Percentiles rank a stretch among this genome's conserved stretches.
These are phyloP conservation scores for Nilaparvata lugens DNA, from an alignment of 1,140 invertebrate genomes.

Conservation along the genomic window DNA sequence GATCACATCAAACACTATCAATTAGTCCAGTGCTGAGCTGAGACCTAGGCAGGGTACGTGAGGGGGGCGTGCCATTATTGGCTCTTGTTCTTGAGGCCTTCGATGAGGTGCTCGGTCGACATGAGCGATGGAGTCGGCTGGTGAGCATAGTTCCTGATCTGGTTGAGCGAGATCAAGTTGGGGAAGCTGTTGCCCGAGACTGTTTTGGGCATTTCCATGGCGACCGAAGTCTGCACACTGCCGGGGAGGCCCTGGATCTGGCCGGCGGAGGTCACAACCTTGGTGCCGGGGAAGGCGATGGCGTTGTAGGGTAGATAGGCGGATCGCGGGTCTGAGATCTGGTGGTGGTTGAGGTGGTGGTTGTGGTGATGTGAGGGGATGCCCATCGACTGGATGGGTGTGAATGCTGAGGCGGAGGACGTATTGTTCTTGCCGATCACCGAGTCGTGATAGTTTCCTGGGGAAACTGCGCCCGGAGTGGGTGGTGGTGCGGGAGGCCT, in stretches of 20 bases:
- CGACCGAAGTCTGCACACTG: constrained; percentile 24
- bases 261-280: constrained; percentile 25
- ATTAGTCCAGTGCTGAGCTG: no score
- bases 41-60: constrained; percentile 12
- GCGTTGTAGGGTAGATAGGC: constrained; percentile 84
- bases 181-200: constrained; percentile 67
- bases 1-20: no score
- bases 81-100: constrained; percentile 28
- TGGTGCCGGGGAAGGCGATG: constrained; percentile 43
- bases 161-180: constrained; percentile 90
- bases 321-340: constrained; percentile 59
- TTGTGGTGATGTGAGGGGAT: constrained; percentile 62
- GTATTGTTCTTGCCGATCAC: constrained; percentile 30
- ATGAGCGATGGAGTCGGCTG: constrained; percentile 49
- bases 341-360: constrained; percentile 42
- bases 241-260: constrained; percentile 32
- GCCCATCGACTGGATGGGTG: constrained; percentile 74
- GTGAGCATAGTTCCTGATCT: constrained; percentile 93
- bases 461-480: constrained; percentile 35
- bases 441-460: constrained; percentile 33
- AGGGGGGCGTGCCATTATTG: constrained; percentile 22
- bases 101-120: constrained; percentile 29
- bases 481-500: constrained; percentile 36
- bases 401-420: constrained; percentile 75
- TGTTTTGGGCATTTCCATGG: constrained; percentile 40